Percentiles rank a stretch among this genome's conserved stretches.
These are phyloP conservation scores for Polypedilum pembai DNA, from an alignment of 1,140 invertebrate species.

Conservation along the genomic window DNA sequence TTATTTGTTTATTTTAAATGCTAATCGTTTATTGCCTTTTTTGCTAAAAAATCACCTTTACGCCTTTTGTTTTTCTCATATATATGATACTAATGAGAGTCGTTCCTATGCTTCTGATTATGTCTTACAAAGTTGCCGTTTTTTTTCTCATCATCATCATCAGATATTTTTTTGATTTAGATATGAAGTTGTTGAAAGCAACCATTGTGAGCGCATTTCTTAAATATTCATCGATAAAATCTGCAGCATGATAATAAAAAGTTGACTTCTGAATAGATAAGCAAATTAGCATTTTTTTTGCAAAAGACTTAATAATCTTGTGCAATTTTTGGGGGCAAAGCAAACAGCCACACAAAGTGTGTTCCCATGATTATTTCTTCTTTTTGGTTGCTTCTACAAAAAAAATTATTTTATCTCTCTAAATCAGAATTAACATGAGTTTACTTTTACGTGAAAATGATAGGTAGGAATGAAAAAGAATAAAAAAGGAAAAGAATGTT, in stretches of 20 bases:
- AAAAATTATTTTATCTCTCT: neutral
- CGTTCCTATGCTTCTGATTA: neutral
- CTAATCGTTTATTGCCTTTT: conserved; percentile 1
- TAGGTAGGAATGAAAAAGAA: neutral
- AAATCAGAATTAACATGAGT: neutral
- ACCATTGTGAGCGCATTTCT: too few relatives aligned
- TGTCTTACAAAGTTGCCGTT: conserved; percentile 4
- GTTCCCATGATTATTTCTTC: too few relatives aligned
- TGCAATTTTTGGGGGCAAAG: too few relatives aligned
- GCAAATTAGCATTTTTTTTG: too few relatives aligned
- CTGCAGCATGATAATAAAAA: too few relatives aligned
- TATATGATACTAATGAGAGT: neutral
- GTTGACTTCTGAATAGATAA: too few relatives aligned
- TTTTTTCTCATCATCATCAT: too few relatives aligned
- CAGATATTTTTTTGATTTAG: neutral
- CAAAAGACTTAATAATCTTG: too few relatives aligned
- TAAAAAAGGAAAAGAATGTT: neutral
- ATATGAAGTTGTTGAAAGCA: too few relatives aligned
- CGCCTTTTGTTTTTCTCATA: neutral
- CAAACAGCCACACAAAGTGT: too few relatives aligned
- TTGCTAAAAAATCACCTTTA: neutral
- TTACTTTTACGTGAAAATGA: neutral
- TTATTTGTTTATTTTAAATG: neutral
- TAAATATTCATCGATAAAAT: too few relatives aligned
- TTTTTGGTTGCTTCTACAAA: too few relatives aligned